Base-by-base conservation (phyloP, 1,140 invertebrate genomes). In the Drosophila miranda region DNA sequence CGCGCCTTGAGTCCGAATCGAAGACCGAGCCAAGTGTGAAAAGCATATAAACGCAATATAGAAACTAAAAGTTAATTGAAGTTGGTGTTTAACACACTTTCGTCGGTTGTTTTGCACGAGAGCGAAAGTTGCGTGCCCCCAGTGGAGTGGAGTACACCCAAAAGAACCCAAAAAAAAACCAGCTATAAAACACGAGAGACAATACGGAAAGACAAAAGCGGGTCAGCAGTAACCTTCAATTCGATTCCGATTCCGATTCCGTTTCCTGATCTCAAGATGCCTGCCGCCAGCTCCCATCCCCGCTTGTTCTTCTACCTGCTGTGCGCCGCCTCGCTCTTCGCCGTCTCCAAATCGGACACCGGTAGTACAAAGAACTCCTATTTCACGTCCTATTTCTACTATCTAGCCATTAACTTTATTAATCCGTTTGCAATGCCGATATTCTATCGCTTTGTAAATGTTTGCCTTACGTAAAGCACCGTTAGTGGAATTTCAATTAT, bases 341-440 rank as follows among this genome's bases (percentile, higher is more conserved):
- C 89, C 38, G 89, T 90, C 16, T 84, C 80, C 23, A 86, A 86
- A 55, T 80, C 89, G 68, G 89, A 90, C 58, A 78, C 82, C 60
- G 72, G 84, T 78, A 89, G 89, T 90, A 87, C 82, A 78, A 90
- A 83, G 64, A 87, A 83, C 75, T 81, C 84, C 30, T 89, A 90
- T 48, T 83, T 90, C 69, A 83, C 90, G 84, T 90, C 89, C 23
- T 90, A 90, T 70, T 90, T 90, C 49, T 90, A 90, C 57, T 90
- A 90, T 76, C 62, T 90, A 43, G 49, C 89, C 56, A 68, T 90
- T 42, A 90, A 90, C 58, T 90, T 90, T 79, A 79, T 90, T 53
- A 90, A 90, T 75, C 89, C 89, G 0, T 90, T 87, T 59, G 89
- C 89, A 19, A 90, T 90, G 84, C 81, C 89, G 34, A 73, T 90